Percentiles rank a stretch among this genome's conserved stretches.
These are phyloP conservation scores for Tanypteryx hageni DNA, from an alignment of 2,888 invertebrate genomes.

Conservation along the genomic window DNA sequence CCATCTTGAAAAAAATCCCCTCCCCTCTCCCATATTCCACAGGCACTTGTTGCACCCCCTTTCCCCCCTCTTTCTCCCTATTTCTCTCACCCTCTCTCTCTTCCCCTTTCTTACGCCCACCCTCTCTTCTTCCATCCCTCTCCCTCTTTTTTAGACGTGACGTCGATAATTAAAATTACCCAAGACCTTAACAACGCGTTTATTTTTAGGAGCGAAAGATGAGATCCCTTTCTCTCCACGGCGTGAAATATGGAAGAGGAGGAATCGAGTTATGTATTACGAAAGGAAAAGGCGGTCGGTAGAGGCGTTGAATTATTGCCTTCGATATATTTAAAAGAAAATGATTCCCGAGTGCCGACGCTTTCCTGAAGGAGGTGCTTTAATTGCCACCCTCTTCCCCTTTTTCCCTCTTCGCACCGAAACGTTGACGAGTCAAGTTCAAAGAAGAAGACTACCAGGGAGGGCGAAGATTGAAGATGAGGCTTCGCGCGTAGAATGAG, in stretches of 20 bases:
- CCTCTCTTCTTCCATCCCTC: background rate
- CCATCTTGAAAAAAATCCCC: background rate
- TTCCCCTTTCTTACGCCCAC: background rate
- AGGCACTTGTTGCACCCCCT: constrained; percentile 56
- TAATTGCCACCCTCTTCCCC: no score
- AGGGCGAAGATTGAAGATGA: no score
- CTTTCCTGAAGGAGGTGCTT: no score
- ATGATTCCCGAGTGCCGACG: no score
- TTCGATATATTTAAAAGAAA: no score
- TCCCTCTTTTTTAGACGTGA: background rate
- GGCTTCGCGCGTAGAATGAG: no score
- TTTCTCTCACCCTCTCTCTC: background rate
- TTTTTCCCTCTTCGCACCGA: no score
- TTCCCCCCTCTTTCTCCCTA: background rate
- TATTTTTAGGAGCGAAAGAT: background rate
- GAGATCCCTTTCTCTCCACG: background rate
- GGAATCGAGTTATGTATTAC: background rate
- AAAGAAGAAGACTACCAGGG: no score
- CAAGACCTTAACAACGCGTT: background rate
- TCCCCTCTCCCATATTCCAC: background rate
- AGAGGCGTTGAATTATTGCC: no score
- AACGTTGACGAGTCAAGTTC: no score
- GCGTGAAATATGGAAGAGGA: background rate
- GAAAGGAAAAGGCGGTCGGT: no score
- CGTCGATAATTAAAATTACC: constrained; percentile 5